Conservation (phyloP, 2,113 vertebrate genomes). For the Thermophis baileyi region DNA sequence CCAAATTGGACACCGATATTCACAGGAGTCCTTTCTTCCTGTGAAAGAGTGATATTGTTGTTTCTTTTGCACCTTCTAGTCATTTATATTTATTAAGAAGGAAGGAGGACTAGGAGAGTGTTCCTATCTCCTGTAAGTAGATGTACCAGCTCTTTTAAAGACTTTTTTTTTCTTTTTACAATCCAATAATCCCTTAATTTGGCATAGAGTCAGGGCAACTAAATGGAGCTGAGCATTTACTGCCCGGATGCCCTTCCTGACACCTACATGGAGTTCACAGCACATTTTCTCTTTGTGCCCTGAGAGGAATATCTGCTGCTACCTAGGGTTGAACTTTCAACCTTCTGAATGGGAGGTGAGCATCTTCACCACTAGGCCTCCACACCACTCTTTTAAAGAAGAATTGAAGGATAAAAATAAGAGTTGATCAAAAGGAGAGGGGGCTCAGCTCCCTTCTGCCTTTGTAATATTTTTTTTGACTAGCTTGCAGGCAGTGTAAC, state of each 20-base stretch:
- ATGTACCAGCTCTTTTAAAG: neutral
- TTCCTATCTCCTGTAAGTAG: neutral
- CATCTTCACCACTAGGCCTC: neutral
- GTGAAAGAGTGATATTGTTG: neutral
- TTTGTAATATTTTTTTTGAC: neutral
- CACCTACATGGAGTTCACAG: neutral
- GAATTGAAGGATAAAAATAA: neutral
- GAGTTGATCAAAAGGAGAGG: neutral
- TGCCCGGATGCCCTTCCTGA: neutral
- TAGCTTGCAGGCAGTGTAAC: neutral
- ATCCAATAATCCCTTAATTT: neutral
- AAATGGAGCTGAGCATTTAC: neutral
- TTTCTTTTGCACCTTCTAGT: neutral
- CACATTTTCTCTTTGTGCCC: neutral
- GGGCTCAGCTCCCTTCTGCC: neutral
- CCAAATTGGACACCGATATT: neutral
- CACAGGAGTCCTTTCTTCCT: neutral
- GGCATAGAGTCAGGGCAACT: neutral
- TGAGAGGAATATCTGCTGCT: neutral
- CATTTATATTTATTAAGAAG: neutral
- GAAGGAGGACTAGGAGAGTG: neutral
- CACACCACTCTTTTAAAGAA: neutral
- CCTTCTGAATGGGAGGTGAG: neutral
- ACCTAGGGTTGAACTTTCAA: neutral
- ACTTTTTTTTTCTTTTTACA: neutral